These are phyloP conservation scores for Cephalotes varians DNA, from an alignment of 2,888 invertebrate species.

Conservation along the genomic window DNA sequence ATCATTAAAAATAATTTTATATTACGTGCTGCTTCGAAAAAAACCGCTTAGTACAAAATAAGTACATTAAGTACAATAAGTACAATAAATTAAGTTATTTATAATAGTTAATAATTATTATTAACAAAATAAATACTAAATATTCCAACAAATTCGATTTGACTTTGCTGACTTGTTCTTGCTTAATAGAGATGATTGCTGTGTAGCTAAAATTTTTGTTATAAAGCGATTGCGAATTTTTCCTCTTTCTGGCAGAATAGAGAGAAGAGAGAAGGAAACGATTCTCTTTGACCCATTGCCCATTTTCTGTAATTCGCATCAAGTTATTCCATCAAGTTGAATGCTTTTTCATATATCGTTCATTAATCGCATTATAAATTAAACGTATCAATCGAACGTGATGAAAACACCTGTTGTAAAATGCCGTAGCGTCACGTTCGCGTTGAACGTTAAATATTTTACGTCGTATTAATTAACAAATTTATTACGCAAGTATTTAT, in stretches of 20 bases:
- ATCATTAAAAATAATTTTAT: too few relatives aligned
- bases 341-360: slow-evolving; percentile 17
- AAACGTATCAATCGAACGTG: slow-evolving; percentile 28
- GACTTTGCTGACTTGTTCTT: too few relatives aligned
- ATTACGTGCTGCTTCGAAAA: too few relatives aligned
- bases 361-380: not conserved
- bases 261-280: slow-evolving; percentile 53
- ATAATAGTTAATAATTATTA: too few relatives aligned
- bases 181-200: too few relatives aligned
- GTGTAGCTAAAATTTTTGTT: slow-evolving; percentile 81
- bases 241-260: not conserved
- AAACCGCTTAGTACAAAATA: too few relatives aligned
- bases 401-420: slow-evolving; percentile 18
- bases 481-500: not conserved
- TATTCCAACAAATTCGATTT: too few relatives aligned
- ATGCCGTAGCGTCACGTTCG: not conserved
- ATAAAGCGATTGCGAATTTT: slow-evolving; percentile 81
- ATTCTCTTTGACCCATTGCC: not conserved
- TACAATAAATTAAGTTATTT: too few relatives aligned
- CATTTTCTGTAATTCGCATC: slow-evolving; percentile 6
- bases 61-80: too few relatives aligned
- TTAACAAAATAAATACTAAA: too few relatives aligned
- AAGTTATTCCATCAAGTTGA: not conserved
- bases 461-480: slow-evolving; percentile 1
- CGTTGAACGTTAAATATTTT: slow-evolving; percentile 10